Percentiles rank a stretch among this genome's conserved stretches.
phyloP scores from a whole-genome alignment of 2,888 invertebrate genomes.

The Drosophila borborema region DNA sequence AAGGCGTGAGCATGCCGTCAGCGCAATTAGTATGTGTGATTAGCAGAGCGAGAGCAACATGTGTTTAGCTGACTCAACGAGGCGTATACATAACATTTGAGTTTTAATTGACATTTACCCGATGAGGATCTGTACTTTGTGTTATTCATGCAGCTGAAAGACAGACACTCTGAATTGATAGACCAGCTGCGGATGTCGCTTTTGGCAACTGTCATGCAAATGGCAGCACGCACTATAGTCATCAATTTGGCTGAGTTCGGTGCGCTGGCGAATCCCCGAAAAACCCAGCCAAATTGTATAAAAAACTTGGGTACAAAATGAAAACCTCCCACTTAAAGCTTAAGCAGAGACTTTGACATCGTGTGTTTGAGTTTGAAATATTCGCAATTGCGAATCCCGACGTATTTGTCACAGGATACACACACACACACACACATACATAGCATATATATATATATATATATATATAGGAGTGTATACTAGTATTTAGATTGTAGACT shows the following conservation, averaged over 20 bases:
- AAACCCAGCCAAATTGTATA: constrained; percentile 33
- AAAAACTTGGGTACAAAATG: constrained; percentile 23
- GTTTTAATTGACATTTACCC: not conserved
- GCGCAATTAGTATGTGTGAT: constrained; percentile 15
- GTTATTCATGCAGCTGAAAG: not conserved
- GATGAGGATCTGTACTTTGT: not conserved
- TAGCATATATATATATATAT: not conserved
- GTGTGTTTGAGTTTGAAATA: constrained; percentile 76
- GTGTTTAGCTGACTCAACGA: not conserved
- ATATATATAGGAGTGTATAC: constrained; percentile 22
- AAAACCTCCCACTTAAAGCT: constrained; percentile 57
- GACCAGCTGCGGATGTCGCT: constrained; percentile 24
- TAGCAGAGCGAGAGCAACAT: too few species aligned
- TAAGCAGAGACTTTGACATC: constrained; percentile 61
- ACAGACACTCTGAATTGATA: constrained; percentile 17
- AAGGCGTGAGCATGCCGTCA: not conserved
- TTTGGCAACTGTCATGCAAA: constrained; percentile 74
- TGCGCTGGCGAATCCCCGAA: constrained; percentile 46
- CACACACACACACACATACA: constrained; percentile 22
- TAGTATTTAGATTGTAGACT: constrained; percentile 59
- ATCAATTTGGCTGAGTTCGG: constrained; percentile 71
- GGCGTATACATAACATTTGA: constrained; percentile 27
- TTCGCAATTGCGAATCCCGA: constrained; percentile 81
- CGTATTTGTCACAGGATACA: constrained; percentile 78
- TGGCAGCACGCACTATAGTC: constrained; percentile 80